Conservation (phyloP, 2,888 invertebrate genomes). For the Automeris io region DNA sequence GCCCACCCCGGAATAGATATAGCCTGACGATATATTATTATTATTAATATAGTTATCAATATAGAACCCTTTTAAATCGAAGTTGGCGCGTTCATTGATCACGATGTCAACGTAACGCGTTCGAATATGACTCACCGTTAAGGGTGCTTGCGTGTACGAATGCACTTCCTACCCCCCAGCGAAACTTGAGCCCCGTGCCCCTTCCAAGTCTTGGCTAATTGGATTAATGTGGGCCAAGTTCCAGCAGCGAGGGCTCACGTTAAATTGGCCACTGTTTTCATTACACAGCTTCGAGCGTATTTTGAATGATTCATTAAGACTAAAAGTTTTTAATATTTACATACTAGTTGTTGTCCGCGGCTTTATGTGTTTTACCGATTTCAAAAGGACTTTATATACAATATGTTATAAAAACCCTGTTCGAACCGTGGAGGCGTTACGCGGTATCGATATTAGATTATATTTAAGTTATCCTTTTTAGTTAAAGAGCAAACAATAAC, state of each 20-base stretch:
- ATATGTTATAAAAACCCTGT: too few species aligned
- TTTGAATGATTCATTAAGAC: constrained; percentile 28
- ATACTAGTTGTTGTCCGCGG: too few species aligned
- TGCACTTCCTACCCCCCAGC: constrained; percentile 31
- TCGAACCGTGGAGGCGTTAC: too few species aligned
- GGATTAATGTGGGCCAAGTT: constrained; percentile 26
- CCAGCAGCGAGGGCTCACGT: constrained; percentile 23
- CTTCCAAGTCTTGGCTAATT: constrained; percentile 25
- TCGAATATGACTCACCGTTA: constrained; percentile 40
- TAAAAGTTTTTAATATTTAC: too few species aligned
- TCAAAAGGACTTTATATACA: too few species aligned
- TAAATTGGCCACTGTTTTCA: constrained; percentile 23
- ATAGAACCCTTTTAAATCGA: constrained; percentile 20
- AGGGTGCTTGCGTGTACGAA: constrained; percentile 43
- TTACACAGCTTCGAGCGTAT: constrained; percentile 24
- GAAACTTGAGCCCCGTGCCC: constrained; percentile 34
- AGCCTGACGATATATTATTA: too few species aligned
- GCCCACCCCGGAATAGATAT: too few species aligned
- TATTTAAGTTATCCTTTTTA: too few species aligned
- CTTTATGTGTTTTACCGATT: too few species aligned
- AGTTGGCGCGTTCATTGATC: constrained; percentile 25
- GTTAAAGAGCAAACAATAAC: too few species aligned
- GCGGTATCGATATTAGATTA: too few species aligned
- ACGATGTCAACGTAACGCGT: constrained; percentile 10
- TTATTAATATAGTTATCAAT: constrained; percentile 15